A percentile compares a stretch with the other conserved stretches of the same genome.
Evolutionary conservation across 2,888 invertebrate species (phyloP).

Genomic region (Chymomyza amoena): DNA sequence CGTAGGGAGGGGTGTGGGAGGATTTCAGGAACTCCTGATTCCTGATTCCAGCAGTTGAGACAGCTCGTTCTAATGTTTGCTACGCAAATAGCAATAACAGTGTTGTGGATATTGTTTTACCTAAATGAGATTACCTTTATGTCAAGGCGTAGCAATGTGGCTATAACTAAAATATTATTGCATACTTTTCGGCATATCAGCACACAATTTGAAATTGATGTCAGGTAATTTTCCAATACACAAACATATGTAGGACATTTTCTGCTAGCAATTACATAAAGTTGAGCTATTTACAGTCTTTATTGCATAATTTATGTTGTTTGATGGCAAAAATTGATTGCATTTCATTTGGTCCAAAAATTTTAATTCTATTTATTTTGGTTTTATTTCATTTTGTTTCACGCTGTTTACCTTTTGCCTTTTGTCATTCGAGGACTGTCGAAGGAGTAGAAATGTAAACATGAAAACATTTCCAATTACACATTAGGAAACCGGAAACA

Average conservation of each 20-base stretch:
- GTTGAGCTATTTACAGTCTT: slow-evolving; percentile 13
- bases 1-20: not conserved
- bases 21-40: not conserved
- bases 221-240: slow-evolving; percentile 13
- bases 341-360: slow-evolving; percentile 13
- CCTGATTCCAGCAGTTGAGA: too few species aligned
- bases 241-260: not conserved
- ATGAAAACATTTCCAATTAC: slow-evolving; percentile 10
- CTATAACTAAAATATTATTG: not conserved
- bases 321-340: slow-evolving; percentile 30
- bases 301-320: slow-evolving; percentile 37
- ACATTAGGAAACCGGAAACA: not conserved
- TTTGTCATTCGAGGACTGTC: not conserved
- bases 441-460: not conserved
- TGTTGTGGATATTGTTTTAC: slow-evolving; percentile 39
- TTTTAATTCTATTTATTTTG: slow-evolving; percentile 24
- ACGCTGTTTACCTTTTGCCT: slow-evolving; percentile 11
- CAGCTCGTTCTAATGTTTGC: slow-evolving; percentile 27
- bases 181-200: slow-evolving; percentile 1
- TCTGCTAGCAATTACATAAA: not conserved
- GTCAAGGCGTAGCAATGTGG: not conserved
- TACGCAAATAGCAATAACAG: slow-evolving; percentile 48
- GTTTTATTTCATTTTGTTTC: slow-evolving; percentile 12
- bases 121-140: slow-evolving; percentile 20
- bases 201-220: slow-evolving; percentile 15